Base-by-base conservation (phyloP, 2,113 vertebrate species). In the Syngnathus typhle region DNA sequence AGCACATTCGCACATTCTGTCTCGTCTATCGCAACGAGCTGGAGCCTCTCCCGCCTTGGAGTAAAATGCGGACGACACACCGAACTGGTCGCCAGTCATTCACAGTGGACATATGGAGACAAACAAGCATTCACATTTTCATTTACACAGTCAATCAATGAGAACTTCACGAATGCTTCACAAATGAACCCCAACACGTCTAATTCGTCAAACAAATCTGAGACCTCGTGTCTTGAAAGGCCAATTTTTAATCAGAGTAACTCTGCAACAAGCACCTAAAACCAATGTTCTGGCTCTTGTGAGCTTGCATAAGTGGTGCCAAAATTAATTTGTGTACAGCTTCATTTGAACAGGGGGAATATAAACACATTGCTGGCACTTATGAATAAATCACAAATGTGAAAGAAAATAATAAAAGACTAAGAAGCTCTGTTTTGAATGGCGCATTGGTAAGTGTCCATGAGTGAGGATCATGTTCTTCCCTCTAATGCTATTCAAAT, bases 161-260 rank as follows among this genome's bases (percentile, higher is more conserved):
- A 10, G 21, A 55, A 55, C 23, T 23, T 21, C 3, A 55, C 7
- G 8, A 19, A 52, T 21, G 49, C 18, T 52, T 52, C 49, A 52
- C 49, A 7, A 52, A 18, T 10, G 5, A 18, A 51, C 47, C 16
- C 3, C 19, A 1, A 7, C 6, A 52, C 18, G 49, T 16, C 6
- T 36, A 38, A 2, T 59, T 73, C 63, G 23, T 16, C 16, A 59
- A 10, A 71, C 11, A 63, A 51, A n/a, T 36, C 59, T n/a, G 23
- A 37, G 32, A 6, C 1, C 19, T 19, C 18, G 8, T 19, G 7
- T 19, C 8, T 8, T 9, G 0, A 52, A 52, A 52, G 19, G 49
- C 49, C 18, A 2, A 19, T 1, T 52, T 52, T 52, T n/a, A 52
- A 52, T 52, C 19, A n/a, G 2, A n/a, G 18, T 19, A 21, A 2